Conservation (phyloP, 2,888 invertebrate genomes). For the Drosophila bunnanda region DNA sequence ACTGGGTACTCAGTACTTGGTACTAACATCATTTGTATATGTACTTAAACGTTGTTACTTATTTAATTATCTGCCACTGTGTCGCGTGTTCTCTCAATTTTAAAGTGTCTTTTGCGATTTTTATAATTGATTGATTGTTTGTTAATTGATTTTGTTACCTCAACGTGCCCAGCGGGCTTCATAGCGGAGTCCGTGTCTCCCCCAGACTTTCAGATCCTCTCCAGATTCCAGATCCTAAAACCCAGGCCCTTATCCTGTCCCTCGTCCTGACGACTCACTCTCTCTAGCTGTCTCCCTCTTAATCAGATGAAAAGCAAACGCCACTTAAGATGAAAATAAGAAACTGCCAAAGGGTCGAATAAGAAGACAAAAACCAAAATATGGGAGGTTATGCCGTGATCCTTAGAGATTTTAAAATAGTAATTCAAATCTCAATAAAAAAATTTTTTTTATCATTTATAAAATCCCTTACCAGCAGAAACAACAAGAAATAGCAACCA, state of each 20-base stretch:
- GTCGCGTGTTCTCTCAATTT: slow-evolving; percentile 59
- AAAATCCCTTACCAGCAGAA: not conserved
- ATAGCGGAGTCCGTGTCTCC: not conserved
- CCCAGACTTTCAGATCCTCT: not conserved
- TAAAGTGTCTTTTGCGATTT: slow-evolving; percentile 32
- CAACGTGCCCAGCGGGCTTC: slow-evolving; percentile 38
- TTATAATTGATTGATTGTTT: slow-evolving; percentile 23
- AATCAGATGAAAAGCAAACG: slow-evolving; percentile 49
- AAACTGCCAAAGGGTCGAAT: slow-evolving; percentile 65
- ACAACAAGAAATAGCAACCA: not conserved
- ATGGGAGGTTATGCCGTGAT: not conserved
- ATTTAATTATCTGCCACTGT: slow-evolving; percentile 53
- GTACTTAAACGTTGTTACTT: slow-evolving; percentile 36
- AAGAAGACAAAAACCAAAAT: slow-evolving; percentile 11
- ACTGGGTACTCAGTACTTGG: slow-evolving; percentile 4
- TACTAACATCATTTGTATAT: slow-evolving; percentile 1
- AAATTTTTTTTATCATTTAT: not conserved
- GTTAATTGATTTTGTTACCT: slow-evolving; percentile 41
- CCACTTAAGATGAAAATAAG: slow-evolving; percentile 47
- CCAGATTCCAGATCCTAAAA: not conserved
- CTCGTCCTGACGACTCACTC: not conserved
- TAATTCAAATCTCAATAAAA: not conserved
- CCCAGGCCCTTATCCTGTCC: not conserved
- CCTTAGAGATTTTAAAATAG: slow-evolving; percentile 13
- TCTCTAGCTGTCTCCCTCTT: slow-evolving; percentile 22